Percentiles rank a stretch among this genome's conserved stretches.
These are phyloP conservation scores for Sorex fumeus DNA, from an alignment of 2,113 vertebrate species.

Conservation along the genomic window DNA sequence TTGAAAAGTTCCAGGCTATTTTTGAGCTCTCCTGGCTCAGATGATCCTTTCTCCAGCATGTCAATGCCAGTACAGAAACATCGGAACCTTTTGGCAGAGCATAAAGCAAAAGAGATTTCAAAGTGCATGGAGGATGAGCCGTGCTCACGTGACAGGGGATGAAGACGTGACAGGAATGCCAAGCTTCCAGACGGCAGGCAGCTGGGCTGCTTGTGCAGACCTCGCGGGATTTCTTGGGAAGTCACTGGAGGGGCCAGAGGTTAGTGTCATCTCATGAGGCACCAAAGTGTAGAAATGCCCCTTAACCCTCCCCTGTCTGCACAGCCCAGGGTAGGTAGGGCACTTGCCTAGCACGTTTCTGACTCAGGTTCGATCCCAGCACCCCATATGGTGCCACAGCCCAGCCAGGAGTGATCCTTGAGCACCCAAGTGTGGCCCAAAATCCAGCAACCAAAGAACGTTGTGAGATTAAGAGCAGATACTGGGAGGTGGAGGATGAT, in stretches of 20 bases:
- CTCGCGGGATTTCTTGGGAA: constrained; percentile 18
- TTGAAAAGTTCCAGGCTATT: constrained; percentile 82
- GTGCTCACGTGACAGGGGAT: constrained; percentile 56
- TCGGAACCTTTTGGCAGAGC: constrained; percentile 68
- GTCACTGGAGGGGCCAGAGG: not conserved
- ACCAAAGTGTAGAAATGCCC: not conserved
- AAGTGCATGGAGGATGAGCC: constrained; percentile 72
- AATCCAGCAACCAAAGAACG: too few species aligned
- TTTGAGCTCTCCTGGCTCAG: constrained; percentile 79
- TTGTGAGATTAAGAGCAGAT: not conserved
- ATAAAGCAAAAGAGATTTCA: constrained; percentile 75
- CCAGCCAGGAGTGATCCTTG: too few species aligned
- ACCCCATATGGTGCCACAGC: too few species aligned
- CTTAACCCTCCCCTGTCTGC: too few species aligned
- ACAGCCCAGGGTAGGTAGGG: too few species aligned
- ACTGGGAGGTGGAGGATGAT: not conserved
- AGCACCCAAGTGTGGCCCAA: too few species aligned
- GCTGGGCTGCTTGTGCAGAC: constrained; percentile 33
- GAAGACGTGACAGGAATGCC: constrained; percentile 57
- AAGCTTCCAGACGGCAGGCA: constrained; percentile 3
- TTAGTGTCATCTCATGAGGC: constrained; percentile 27
- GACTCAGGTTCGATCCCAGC: too few species aligned
- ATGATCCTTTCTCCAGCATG: constrained; percentile 60
- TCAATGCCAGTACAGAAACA: constrained; percentile 78
- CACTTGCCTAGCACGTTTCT: too few species aligned